Percentiles rank a stretch among this genome's conserved stretches.
Conservation (phyloP, 2,113 vertebrate species). For the Petromus typicus region DNA sequence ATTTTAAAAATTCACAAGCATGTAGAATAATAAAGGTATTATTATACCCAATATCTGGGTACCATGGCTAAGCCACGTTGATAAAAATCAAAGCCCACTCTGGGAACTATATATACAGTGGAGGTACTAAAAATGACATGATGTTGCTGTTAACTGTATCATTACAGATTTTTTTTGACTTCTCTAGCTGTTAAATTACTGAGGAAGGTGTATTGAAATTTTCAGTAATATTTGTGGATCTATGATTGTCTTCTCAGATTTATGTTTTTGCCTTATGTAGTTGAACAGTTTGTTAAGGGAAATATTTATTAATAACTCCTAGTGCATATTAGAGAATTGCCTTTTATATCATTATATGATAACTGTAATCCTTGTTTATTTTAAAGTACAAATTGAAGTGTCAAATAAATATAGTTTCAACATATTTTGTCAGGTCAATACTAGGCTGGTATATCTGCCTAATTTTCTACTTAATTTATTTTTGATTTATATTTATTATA, state of each 20-base stretch:
- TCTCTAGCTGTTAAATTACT: neutral
- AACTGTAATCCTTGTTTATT: neutral
- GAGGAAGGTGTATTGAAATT: neutral
- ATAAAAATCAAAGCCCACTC: neutral
- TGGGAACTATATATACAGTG: neutral
- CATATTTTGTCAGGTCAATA: neutral
- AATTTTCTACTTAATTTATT: neutral
- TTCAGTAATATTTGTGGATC: too few relatives aligned
- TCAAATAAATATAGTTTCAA: neutral
- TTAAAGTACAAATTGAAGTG: neutral
- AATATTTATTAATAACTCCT: neutral
- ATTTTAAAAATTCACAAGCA: conserved; percentile 42
- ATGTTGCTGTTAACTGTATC: neutral
- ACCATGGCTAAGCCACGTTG: neutral
- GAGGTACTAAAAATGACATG: neutral
- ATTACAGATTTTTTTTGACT: neutral
- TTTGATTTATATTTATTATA: neutral
- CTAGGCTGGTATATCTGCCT: neutral
- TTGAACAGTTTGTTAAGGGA: neutral
- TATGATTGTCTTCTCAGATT: neutral
- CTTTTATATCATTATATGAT: neutral
- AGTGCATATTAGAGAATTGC: neutral
- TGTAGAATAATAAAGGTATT: neutral
- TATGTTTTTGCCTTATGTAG: neutral
- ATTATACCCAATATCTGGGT: conserved; percentile 10